Evolutionary conservation across 2,797 vertebrate species (phyloP), one percentile per base, ranked within the genome.

Genomic region (Epinephelus malabaricus): DNA sequence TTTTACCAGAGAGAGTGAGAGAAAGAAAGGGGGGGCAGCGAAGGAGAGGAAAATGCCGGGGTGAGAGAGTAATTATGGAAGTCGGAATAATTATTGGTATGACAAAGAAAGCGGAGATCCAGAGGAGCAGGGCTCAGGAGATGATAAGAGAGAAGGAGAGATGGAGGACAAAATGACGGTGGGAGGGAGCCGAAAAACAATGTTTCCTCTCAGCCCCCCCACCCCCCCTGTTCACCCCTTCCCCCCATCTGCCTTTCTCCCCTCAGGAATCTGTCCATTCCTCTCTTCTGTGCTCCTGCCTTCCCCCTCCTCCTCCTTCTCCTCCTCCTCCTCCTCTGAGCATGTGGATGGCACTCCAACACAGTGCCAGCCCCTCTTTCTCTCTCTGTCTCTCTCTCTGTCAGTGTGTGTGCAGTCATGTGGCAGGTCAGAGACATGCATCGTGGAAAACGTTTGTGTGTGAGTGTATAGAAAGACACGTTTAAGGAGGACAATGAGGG

Each of bases 401-500:
- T 81, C 67, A 81, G 64, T 82, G 80, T 84, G 70, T 87, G 82
- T 89, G 85, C 88, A 87, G 89, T 93, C 89, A 92, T 92, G 92
- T 92, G 85, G 86, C 81, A 80, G 88, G 89, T 87, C 88, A 92
- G 85, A 88, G 76, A 81, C 83, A 89, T 91, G 87, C 87, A 89
- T 88, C 78, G 85, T 85, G 90, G 82, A 88, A 84, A 90, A 76
- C 68, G 77, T 78, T 46, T 86, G 86, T 91, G 83, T 91, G 90
- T 90, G 84, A 86, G 71, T 88, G 87, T 86, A 74, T 85, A 84
- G 83, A 87, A 81, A 92, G 86, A 90, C 83, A 87, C 90, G 67
- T 91, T 92, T 90, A 90, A 92, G 89, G 91, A 92, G 90, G 93
- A 94, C 92, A 93, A 94, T 94, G 94, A 94, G 88, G 94, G 90